phyloP scores from a whole-genome alignment of 1,140 invertebrate species.

The Camponotus floridanus region DNA sequence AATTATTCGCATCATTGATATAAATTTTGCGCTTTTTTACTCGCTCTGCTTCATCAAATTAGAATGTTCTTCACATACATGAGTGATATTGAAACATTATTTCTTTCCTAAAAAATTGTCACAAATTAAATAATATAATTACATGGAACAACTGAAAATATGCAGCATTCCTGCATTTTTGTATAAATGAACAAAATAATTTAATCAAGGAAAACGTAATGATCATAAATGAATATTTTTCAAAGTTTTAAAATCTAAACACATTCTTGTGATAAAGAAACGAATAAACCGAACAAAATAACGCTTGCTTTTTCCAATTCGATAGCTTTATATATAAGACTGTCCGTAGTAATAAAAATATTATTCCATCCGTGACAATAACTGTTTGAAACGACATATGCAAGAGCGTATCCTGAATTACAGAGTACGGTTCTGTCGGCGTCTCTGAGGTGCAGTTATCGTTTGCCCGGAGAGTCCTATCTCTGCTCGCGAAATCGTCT shows the following conservation, averaged over 20 bases:
- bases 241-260: neutral
- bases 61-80: neutral
- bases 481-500: conserved; percentile 48
- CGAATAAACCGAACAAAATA: conserved; percentile 19
- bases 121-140: neutral
- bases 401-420: conserved; percentile 59
- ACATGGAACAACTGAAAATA: neutral
- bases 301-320: conserved; percentile 43
- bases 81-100: neutral
- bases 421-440: conserved; percentile 32
- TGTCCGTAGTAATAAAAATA: conserved; percentile 51
- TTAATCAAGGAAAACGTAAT: neutral
- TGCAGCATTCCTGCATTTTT: neutral
- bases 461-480: conserved; percentile 66
- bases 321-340: conserved; percentile 13
- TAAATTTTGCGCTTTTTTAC: neutral
- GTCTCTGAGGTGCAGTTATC: conserved; percentile 62
- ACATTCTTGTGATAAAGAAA: neutral
- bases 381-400: conserved; percentile 35
- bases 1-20: neutral
- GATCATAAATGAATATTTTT: neutral
- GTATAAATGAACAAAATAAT: neutral
- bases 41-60: neutral
- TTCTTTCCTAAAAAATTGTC: neutral
- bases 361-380: conserved; percentile 61